Percentiles rank a stretch among this genome's conserved stretches.
phyloP scores from a whole-genome alignment of 2,113 vertebrate species.

The Erythrolamprus reginae region DNA sequence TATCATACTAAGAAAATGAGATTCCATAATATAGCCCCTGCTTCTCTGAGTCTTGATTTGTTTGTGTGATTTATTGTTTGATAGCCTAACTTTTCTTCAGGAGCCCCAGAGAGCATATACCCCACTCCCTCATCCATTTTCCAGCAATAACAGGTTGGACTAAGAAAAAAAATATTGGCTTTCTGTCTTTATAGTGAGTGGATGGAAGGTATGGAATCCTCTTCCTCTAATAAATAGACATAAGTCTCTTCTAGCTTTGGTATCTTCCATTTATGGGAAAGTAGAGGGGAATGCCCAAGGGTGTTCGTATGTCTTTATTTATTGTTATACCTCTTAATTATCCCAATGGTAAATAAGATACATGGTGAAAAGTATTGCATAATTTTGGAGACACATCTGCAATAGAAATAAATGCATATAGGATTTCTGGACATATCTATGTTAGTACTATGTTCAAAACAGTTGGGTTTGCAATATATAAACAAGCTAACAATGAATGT shows the following conservation, averaged over 20 bases:
- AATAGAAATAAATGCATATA: neutral
- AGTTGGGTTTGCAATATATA: too few species aligned
- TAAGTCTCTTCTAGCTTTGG: neutral
- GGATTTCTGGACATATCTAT: neutral
- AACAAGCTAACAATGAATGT: too few species aligned
- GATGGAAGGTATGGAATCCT: neutral
- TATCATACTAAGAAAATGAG: neutral
- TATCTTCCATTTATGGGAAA: neutral
- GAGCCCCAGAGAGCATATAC: neutral
- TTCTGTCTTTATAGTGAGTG: neutral
- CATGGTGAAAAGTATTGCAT: neutral
- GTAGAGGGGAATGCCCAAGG: neutral
- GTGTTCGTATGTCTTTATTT: neutral
- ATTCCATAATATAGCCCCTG: neutral
- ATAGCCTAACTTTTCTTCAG: neutral
- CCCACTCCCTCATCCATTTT: neutral
- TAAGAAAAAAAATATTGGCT: neutral
- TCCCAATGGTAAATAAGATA: neutral
- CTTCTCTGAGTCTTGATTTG: neutral
- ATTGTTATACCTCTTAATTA: neutral
- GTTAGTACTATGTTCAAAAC: too few species aligned
- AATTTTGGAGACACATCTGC: neutral
- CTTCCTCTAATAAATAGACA: neutral
- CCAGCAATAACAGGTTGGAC: neutral
- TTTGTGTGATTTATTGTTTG: neutral